These are phyloP conservation scores for Oncorhynchus mykiss DNA, from an alignment of 2,113 vertebrate species.

Conservation along the genomic window DNA sequence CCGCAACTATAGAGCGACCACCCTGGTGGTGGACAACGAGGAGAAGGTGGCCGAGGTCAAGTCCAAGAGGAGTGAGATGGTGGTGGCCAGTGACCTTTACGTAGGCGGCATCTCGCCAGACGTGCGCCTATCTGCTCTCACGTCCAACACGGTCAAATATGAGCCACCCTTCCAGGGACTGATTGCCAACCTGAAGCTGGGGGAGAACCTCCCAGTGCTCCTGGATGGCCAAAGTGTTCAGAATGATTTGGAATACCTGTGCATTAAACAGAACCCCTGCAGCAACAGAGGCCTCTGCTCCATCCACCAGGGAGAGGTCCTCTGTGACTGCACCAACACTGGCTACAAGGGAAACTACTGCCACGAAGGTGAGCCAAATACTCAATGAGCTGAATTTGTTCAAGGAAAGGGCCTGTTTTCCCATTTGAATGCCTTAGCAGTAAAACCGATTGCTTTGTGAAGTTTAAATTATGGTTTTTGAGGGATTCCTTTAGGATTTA, in stretches of 20 bases:
- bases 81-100: constrained; percentile 88
- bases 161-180: constrained; percentile 88
- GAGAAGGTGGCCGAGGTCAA: constrained; percentile 82
- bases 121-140: constrained; percentile 90
- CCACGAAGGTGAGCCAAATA: constrained; percentile 84
- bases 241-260: constrained; percentile 84
- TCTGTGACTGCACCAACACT: constrained; percentile 89
- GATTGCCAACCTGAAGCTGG: constrained; percentile 85
- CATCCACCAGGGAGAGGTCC: constrained; percentile 80
- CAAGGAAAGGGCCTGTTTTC: background rate
- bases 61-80: constrained; percentile 90
- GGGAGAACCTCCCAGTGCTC: constrained; percentile 79
- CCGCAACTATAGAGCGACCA: constrained; percentile 81
- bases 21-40: constrained; percentile 85
- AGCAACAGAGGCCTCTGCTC: constrained; percentile 86
- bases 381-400: background rate
- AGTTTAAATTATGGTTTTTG: constrained; percentile 30
- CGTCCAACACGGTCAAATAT: constrained; percentile 93
- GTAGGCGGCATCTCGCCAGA: constrained; percentile 90
- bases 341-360: constrained; percentile 88
- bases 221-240: constrained; percentile 87
- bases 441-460: background rate
- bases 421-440: constrained; percentile 5
- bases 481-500: constrained; percentile 17
- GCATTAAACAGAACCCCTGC: constrained; percentile 83